Conservation (phyloP, 1,140 invertebrate species). For the Venturia canescens region DNA sequence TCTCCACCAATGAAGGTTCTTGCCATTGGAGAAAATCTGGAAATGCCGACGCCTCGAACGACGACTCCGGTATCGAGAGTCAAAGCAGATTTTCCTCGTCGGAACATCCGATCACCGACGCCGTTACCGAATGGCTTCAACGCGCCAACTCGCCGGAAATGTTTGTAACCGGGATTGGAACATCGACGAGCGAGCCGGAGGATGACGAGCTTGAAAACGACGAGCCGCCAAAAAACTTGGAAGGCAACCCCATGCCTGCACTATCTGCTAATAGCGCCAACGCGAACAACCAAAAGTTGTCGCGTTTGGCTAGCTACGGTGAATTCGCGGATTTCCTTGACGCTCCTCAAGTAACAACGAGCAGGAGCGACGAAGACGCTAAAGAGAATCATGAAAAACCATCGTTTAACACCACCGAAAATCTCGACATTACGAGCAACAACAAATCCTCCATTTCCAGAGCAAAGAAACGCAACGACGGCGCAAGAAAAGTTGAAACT, state of each 20-base stretch:
- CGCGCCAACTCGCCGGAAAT: slow-evolving; percentile 68
- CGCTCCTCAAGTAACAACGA: slow-evolving; percentile 48
- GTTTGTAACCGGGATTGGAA: slow-evolving; percentile 56
- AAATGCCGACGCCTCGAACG: slow-evolving; percentile 57
- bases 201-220: slow-evolving; percentile 58
- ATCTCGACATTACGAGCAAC: slow-evolving; percentile 18
- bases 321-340: slow-evolving; percentile 69
- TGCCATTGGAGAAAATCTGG: slow-evolving; percentile 39
- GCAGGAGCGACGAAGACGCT: slow-evolving; percentile 48
- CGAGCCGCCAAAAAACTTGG: slow-evolving; percentile 78
- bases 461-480: too few relatives aligned
- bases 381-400: neutral
- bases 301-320: slow-evolving; percentile 64
- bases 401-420: slow-evolving; percentile 24
- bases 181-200: slow-evolving; percentile 53
- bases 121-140: slow-evolving; percentile 74
- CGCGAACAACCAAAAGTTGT: slow-evolving; percentile 61
- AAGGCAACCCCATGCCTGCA: slow-evolving; percentile 79
- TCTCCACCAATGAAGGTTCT: slow-evolving; percentile 41
- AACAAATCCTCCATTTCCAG: too few relatives aligned
- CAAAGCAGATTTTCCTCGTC: slow-evolving; percentile 55
- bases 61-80: slow-evolving; percentile 70
- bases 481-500: too few relatives aligned
- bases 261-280: slow-evolving; percentile 75
- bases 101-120: slow-evolving; percentile 70